phyloP scores from a whole-genome alignment of 2,113 vertebrate species.

The Piprites chloris region DNA sequence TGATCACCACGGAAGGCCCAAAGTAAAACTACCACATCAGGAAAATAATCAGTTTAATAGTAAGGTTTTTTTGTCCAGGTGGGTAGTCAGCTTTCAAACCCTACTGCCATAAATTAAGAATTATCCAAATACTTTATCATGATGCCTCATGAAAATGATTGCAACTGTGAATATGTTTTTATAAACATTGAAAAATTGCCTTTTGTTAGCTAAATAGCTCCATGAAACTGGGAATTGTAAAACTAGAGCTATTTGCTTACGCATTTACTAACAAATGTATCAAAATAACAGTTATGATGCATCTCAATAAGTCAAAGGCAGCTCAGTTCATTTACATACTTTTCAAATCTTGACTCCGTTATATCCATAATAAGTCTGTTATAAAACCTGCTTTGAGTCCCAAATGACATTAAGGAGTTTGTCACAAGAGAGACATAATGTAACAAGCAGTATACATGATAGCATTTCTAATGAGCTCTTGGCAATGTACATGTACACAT shows the following conservation, averaged over 20 bases:
- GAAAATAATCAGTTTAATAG: not conserved
- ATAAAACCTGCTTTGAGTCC: slow-evolving; percentile 30
- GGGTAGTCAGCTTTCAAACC: not conserved
- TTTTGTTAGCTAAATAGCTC: slow-evolving; percentile 22
- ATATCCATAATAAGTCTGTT: slow-evolving; percentile 51
- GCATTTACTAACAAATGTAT: slow-evolving; percentile 53
- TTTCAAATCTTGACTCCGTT: slow-evolving; percentile 57
- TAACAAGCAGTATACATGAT: not conserved
- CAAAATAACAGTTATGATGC: slow-evolving; percentile 28
- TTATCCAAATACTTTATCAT: not conserved
- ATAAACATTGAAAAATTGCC: slow-evolving; percentile 1
- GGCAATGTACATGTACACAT: not conserved
- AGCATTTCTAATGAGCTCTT: not conserved
- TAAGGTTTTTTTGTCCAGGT: not conserved
- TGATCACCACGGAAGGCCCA: no score
- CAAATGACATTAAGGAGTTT: slow-evolving; percentile 15
- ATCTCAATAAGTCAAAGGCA: slow-evolving; percentile 52
- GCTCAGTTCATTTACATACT: slow-evolving; percentile 57
- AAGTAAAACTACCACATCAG: no score
- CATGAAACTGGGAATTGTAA: not conserved
- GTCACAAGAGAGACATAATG: not conserved
- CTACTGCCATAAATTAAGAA: not conserved
- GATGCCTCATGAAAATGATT: not conserved
- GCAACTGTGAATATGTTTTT: not conserved
- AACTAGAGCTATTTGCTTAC: slow-evolving; percentile 4